These are phyloP conservation scores for Lamellibrachia luymesi DNA, from an alignment of 1,140 invertebrate genomes.

Conservation along the genomic window DNA sequence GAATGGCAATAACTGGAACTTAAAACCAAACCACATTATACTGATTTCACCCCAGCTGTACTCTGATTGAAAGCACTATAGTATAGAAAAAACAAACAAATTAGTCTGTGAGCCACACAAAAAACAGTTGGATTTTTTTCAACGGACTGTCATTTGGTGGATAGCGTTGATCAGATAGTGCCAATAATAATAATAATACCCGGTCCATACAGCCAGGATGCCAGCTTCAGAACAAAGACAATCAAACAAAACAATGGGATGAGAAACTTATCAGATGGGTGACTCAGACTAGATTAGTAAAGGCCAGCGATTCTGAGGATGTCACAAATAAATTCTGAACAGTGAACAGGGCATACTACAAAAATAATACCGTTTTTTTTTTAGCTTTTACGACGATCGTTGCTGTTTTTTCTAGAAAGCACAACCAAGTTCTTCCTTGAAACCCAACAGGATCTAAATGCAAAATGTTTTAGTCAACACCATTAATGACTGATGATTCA, in stretches of 20 bases:
- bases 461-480: not conserved
- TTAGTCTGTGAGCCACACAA: not conserved
- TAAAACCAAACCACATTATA: not conserved
- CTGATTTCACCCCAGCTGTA: not conserved
- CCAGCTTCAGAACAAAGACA: not conserved
- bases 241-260: not conserved
- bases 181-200: not conserved
- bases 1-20: not conserved
- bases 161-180: not conserved
- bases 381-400: no score
- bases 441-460: not conserved
- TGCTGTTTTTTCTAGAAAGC: not conserved
- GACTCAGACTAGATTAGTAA: not conserved
- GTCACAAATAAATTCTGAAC: not conserved
- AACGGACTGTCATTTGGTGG: not conserved
- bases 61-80: not conserved
- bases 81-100: not conserved
- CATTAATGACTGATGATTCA: not conserved
- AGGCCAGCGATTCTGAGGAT: not conserved
- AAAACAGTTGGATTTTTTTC: not conserved
- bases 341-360: not conserved
- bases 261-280: not conserved
- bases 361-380: not conserved
- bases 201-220: not conserved
- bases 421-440: not conserved